Evolutionary conservation across 2,888 invertebrate genomes (phyloP).

Genomic region (Andrena trimmerana): DNA sequence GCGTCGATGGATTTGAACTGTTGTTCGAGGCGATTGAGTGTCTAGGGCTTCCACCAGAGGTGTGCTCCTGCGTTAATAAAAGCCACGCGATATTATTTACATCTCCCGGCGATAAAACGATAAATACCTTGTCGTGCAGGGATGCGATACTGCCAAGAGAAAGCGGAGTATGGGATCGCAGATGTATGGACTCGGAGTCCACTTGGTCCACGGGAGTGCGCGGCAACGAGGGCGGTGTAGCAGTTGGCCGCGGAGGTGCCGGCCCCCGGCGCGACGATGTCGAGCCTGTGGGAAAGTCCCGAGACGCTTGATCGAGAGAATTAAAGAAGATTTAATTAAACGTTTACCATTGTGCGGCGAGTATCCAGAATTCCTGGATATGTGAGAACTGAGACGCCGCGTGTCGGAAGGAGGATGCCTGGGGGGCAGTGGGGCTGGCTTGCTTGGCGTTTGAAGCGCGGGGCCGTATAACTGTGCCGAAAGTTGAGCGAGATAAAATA

Average conservation of each 20-base stretch:
- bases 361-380: constrained; percentile 83
- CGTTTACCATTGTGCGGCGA: constrained; percentile 84
- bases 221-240: constrained; percentile 88
- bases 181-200: constrained; percentile 83
- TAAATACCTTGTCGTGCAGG: constrained; percentile 89
- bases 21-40: constrained; percentile 91
- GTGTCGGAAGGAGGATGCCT: constrained; percentile 85
- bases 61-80: constrained; percentile 81
- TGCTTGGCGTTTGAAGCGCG: constrained; percentile 84
- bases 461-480: constrained; percentile 80
- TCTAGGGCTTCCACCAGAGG: constrained; percentile 88
- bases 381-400: constrained; percentile 84
- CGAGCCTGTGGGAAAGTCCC: constrained; percentile 80
- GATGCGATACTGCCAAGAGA: constrained; percentile 93
- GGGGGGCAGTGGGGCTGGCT: constrained; percentile 87
- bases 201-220: constrained; percentile 86
- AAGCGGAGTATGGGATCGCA: constrained; percentile 88
- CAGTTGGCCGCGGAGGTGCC: constrained; percentile 87
- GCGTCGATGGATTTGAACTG: constrained; percentile 91
- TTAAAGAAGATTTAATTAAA: not conserved
- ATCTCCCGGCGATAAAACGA: not conserved
- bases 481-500: constrained; percentile 18
- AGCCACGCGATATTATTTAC: not conserved
- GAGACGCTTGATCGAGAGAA: too few species aligned
- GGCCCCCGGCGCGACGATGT: constrained; percentile 86